phyloP scores from a whole-genome alignment of 2,113 vertebrate genomes.

The Petroica traversi region DNA sequence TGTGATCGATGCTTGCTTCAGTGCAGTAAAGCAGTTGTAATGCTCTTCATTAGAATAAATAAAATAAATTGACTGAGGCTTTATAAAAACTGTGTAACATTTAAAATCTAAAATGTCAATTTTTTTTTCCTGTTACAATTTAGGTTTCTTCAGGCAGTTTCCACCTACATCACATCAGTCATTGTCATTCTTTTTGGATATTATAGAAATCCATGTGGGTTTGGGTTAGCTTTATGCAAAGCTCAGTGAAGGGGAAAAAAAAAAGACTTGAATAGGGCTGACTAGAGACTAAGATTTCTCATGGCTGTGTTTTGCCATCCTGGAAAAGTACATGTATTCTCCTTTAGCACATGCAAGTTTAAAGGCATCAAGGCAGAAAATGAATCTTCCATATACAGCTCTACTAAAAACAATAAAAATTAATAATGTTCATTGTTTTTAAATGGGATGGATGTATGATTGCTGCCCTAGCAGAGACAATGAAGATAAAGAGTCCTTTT shows the following conservation, averaged over 20 bases:
- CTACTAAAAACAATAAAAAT: conserved; percentile 14
- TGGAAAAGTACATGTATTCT: conserved; percentile 40
- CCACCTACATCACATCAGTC: conserved; percentile 92
- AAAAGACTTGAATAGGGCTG: conserved; percentile 66
- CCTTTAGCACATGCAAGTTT: conserved; percentile 46
- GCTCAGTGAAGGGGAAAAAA: conserved; percentile 75
- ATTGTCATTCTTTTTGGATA: conserved; percentile 87
- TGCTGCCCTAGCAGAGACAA: not conserved
- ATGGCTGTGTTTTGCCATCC: conserved; percentile 47
- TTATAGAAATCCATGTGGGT: conserved; percentile 87
- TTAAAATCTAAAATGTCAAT: conserved; percentile 99
- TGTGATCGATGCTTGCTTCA: conserved; percentile 96
- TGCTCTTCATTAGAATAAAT: conserved; percentile 99
- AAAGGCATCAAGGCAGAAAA: conserved; percentile 67
- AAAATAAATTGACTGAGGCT: conserved; percentile 99
- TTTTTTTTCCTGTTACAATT: conserved; percentile 86
- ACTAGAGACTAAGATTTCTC: conserved; percentile 58
- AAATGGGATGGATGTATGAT: not conserved
- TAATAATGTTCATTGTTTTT: conserved; percentile 32
- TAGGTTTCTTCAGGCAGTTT: conserved; percentile 87
- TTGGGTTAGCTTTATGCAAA: conserved; percentile 82
- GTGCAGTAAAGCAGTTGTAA: conserved; percentile 98
- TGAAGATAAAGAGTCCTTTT: conserved; percentile 19
- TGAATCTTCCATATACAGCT: conserved; percentile 6
- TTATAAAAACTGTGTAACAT: conserved; percentile 99